A percentile compares a stretch with the other conserved stretches of the same genome.
phyloP scores from a whole-genome alignment of 2,888 invertebrate genomes.

The Omphaloscelis lunosa region DNA sequence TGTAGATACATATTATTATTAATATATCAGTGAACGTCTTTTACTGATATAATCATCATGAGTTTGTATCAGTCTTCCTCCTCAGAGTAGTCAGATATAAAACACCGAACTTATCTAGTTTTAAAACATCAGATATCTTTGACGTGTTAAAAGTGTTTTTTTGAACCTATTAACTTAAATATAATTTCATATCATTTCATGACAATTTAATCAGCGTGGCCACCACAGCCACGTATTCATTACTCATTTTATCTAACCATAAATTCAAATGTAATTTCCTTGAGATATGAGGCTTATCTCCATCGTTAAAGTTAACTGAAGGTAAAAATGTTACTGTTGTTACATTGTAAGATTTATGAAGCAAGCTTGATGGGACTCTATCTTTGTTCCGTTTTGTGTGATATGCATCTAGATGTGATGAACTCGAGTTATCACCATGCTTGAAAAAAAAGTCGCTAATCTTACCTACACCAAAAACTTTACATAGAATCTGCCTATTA shows the following conservation, averaged over 20 bases:
- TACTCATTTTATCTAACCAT: slow-evolving; percentile 11
- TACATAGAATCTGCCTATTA: not conserved
- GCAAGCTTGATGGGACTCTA: not conserved
- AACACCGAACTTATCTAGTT: not conserved
- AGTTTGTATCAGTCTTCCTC: not conserved
- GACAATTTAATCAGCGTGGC: not conserved
- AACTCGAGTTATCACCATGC: not conserved
- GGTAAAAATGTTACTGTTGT: slow-evolving; percentile 35
- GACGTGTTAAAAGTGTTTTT: not conserved
- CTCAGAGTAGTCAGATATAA: not conserved
- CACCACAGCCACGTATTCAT: slow-evolving; percentile 13
- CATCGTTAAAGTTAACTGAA: slow-evolving; percentile 21
- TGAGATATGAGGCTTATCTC: slow-evolving; percentile 16
- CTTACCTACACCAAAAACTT: not conserved
- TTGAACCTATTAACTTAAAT: not conserved
- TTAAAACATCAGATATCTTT: not conserved
- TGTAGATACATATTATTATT: too few species aligned
- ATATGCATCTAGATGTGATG: not conserved
- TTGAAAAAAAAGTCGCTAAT: not conserved
- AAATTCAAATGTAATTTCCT: slow-evolving; percentile 47
- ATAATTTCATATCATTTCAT: not conserved
- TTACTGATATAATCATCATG: not conserved
- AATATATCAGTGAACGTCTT: not conserved
- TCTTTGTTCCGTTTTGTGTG: slow-evolving; percentile 12
- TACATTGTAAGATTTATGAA: slow-evolving; percentile 30